Conservation (phyloP, 2,797 vertebrate genomes). For the Amphiprion clarkii region DNA sequence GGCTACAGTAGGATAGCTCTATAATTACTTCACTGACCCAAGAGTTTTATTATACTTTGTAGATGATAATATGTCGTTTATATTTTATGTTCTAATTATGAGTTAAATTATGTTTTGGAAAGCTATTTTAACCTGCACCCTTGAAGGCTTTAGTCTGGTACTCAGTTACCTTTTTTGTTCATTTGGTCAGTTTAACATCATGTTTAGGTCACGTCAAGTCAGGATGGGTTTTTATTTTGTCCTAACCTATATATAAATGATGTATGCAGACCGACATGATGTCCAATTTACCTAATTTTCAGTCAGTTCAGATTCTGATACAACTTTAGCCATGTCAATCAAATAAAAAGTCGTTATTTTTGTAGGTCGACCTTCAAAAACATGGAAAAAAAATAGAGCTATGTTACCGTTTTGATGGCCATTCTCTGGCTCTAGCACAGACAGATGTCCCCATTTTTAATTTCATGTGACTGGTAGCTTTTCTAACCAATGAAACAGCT, state of each 20-base stretch:
- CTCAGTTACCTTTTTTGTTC: not conserved
- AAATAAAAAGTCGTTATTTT: too few relatives aligned
- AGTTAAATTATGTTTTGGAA: not conserved
- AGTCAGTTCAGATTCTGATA: not conserved
- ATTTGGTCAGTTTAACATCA: not conserved
- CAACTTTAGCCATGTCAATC: too few relatives aligned
- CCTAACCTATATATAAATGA: not conserved
- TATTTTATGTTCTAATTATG: not conserved
- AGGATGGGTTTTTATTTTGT: not conserved
- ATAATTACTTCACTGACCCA: not conserved
- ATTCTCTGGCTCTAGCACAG: too few relatives aligned
- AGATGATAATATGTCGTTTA: not conserved
- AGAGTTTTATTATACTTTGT: not conserved
- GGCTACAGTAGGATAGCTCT: not conserved
- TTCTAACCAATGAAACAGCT: not conserved
- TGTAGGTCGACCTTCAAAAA: too few relatives aligned
- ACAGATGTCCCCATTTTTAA: not conserved
- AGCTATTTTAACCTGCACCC: not conserved
- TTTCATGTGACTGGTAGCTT: slow-evolving; percentile 6
- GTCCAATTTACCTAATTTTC: not conserved
- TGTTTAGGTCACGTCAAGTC: not conserved
- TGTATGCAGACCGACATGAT: too few relatives aligned
- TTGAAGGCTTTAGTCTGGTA: not conserved
- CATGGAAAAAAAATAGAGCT: too few relatives aligned
- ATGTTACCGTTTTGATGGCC: too few relatives aligned